Conservation (phyloP, 2,113 vertebrate genomes). For the Desmodus rotundus region DNA sequence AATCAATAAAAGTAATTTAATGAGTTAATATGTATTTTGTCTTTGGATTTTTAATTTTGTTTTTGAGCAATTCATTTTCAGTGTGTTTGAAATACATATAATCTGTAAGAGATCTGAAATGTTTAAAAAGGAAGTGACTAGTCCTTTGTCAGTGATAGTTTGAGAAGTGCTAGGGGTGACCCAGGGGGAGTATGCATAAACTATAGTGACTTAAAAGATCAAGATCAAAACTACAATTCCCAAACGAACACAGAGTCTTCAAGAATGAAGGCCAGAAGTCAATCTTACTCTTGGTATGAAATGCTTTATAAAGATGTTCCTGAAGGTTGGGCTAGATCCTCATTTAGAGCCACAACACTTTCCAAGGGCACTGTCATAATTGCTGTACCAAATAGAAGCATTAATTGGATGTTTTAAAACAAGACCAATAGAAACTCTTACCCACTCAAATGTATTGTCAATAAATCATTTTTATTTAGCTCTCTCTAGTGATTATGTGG, state of each 20-base stretch:
- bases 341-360: not conserved
- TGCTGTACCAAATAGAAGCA: not conserved
- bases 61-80: not conserved
- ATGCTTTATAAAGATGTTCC: not conserved
- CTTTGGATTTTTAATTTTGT: constrained; percentile 12
- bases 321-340: not conserved
- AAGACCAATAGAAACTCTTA: constrained; percentile 25
- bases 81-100: not conserved
- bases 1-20: not conserved
- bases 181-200: not conserved
- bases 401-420: constrained; percentile 41
- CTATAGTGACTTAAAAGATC: not conserved
- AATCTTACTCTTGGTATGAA: not conserved
- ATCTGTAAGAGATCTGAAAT: not conserved
- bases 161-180: not conserved
- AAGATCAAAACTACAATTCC: not conserved
- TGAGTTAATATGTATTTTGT: not conserved
- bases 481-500: constrained; percentile 41
- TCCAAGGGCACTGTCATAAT: not conserved
- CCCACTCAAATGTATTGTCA: not conserved
- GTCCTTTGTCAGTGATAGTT: not conserved
- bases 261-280: not conserved
- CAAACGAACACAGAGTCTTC: not conserved
- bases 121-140: not conserved
- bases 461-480: constrained; percentile 62